Percentiles rank a stretch among this genome's conserved stretches.
phyloP scores from a whole-genome alignment of 2,113 vertebrate genomes.

The Synchiropus splendidus region DNA sequence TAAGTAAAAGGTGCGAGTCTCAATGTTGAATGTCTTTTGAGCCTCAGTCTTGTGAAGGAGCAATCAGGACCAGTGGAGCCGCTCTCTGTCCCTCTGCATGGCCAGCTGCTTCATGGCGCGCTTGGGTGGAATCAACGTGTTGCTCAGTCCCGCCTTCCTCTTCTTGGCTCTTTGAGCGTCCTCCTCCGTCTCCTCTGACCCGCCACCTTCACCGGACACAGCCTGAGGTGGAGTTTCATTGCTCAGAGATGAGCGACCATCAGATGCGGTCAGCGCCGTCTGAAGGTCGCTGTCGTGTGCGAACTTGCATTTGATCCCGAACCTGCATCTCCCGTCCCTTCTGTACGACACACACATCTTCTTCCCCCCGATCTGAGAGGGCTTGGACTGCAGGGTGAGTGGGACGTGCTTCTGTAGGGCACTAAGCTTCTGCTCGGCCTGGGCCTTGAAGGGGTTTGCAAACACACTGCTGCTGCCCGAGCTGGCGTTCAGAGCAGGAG shows the following conservation, averaged over 20 bases:
- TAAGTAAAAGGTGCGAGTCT: no score
- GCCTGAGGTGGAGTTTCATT: conserved; percentile 8
- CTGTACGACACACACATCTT: conserved; percentile 67
- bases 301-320: conserved; percentile 72
- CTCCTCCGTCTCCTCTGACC: conserved; percentile 19
- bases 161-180: conserved; percentile 49
- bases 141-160: conserved; percentile 65
- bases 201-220: not conserved
- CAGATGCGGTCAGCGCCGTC: conserved; percentile 14
- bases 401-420: conserved; percentile 72
- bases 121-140: conserved; percentile 70
- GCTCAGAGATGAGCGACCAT: conserved; percentile 1
- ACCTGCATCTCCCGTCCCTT: conserved; percentile 68
- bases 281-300: conserved; percentile 73
- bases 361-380: conserved; percentile 63
- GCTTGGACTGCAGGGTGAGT: conserved; percentile 61
- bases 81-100: conserved; percentile 40
- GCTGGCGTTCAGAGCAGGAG: conserved; percentile 45
- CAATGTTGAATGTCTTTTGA: no score
- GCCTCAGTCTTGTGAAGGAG: no score
- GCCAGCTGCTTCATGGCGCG: conserved; percentile 62
- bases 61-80: conserved; percentile 36
- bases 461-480: conserved; percentile 66
- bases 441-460: conserved; percentile 67
- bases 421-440: conserved; percentile 58